A percentile compares a stretch with the other conserved stretches of the same genome.
Evolutionary conservation across 2,888 invertebrate genomes (phyloP).

Genomic region (Mythimna loreyi): DNA sequence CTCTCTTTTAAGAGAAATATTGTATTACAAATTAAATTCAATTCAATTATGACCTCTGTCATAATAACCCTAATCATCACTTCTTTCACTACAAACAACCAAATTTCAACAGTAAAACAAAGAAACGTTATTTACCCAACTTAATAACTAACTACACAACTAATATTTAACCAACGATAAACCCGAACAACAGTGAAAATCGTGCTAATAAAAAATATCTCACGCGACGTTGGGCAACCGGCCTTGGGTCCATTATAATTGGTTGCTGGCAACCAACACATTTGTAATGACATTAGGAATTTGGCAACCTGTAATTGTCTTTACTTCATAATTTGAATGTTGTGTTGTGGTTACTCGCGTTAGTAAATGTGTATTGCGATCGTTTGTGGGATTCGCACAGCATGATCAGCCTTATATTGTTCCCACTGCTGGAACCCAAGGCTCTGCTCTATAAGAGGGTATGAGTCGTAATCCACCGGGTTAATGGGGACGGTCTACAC

Average conservation of each 20-base stretch:
- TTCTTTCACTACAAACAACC: constrained; percentile 16
- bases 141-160: constrained; percentile 21
- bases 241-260: constrained; percentile 82
- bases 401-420: no score
- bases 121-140: constrained; percentile 15
- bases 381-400: no score
- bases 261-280: constrained; percentile 65
- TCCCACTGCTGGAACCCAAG: no score
- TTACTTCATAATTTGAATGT: constrained; percentile 56
- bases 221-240: constrained; percentile 77
- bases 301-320: constrained; percentile 66
- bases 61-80: constrained; percentile 10
- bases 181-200: constrained; percentile 44
- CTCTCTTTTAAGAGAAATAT: no score
- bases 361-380: not conserved
- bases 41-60: no score
- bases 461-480: no score
- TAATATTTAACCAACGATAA: constrained; percentile 43
- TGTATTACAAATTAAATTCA: no score
- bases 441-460: no score
- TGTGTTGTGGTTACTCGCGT: constrained; percentile 2
- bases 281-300: constrained; percentile 50
- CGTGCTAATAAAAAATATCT: constrained; percentile 74
- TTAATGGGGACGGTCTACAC: no score
- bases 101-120: constrained; percentile 23